Conservation (phyloP, 2,888 invertebrate species). For the Sphaerophoria rueppellii region DNA sequence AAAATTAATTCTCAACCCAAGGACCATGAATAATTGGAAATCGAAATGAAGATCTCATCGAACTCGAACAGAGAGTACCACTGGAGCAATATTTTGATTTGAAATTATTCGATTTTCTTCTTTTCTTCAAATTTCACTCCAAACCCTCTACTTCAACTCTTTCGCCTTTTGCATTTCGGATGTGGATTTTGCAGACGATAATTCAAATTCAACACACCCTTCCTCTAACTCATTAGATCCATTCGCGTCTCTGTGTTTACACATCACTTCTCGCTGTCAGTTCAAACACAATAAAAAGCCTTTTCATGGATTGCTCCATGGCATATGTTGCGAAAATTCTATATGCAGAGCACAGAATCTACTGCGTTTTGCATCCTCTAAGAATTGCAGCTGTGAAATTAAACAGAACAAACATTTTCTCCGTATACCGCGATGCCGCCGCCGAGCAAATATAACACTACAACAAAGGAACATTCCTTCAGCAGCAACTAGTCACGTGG, state of each 20-base stretch:
- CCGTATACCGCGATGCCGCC: not conserved
- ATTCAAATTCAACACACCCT: conserved; percentile 4
- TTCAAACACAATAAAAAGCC: conserved; percentile 56
- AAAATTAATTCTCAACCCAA: not conserved
- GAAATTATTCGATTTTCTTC: conserved; percentile 46
- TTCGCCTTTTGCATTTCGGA: conserved; percentile 20
- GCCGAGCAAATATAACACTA: not conserved
- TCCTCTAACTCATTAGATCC: conserved; percentile 62
- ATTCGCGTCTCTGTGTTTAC: conserved; percentile 59
- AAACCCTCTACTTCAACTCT: not conserved
- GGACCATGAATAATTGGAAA: not conserved
- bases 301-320: conserved; percentile 21
- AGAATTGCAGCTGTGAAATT: conserved; percentile 71
- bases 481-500: not conserved
- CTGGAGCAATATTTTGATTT: conserved; percentile 30
- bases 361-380: conserved; percentile 28
- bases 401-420: conserved; percentile 66
- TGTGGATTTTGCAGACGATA: conserved; percentile 20
- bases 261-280: conserved; percentile 64
- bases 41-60: not conserved
- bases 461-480: conserved; percentile 28
- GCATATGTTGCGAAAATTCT: conserved; percentile 20
- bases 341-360: conserved; percentile 4
- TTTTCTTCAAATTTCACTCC: not conserved
- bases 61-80: not conserved